A percentile compares a stretch with the other conserved stretches of the same genome.
Conservation (phyloP, 2,113 vertebrate genomes). For the Serilophus lunatus region DNA sequence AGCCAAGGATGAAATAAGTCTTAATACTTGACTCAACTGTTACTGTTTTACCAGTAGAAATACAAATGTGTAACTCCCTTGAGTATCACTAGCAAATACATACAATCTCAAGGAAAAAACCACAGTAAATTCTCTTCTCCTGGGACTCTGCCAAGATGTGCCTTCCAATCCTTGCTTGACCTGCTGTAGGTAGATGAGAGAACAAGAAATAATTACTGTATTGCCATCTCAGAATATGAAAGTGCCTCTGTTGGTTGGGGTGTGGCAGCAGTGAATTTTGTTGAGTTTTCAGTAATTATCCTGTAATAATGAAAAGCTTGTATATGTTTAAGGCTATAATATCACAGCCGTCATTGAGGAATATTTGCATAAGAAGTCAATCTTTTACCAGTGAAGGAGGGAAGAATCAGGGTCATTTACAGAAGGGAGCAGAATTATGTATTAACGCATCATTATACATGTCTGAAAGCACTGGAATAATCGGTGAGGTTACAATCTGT, state of each 20-base stretch:
- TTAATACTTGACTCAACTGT: slow-evolving; percentile 11
- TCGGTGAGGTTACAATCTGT: not conserved
- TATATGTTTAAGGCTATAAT: not conserved
- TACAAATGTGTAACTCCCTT: slow-evolving; percentile 1
- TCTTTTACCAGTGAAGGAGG: slow-evolving; percentile 21
- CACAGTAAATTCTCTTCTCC: not conserved
- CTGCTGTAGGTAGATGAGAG: slow-evolving; percentile 22
- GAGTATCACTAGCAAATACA: slow-evolving; percentile 11
- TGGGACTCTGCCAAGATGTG: not conserved
- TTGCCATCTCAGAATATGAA: not conserved
- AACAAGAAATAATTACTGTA: not conserved
- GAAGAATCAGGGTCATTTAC: slow-evolving; percentile 2
- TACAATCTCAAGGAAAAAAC: slow-evolving; percentile 6
- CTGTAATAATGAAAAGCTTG: slow-evolving; percentile 3
- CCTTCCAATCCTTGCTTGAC: slow-evolving; percentile 18
- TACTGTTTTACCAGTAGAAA: slow-evolving; percentile 33
- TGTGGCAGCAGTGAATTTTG: not conserved
- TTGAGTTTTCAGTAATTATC: slow-evolving; percentile 25
- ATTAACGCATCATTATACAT: not conserved
- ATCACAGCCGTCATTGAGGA: not conserved
- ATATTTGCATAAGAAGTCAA: slow-evolving; percentile 19
- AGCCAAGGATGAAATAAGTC: slow-evolving; percentile 19
- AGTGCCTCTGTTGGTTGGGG: not conserved
- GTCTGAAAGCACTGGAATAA: not conserved
- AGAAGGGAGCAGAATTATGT: not conserved